Base-by-base conservation (phyloP, 2,797 vertebrate species). In the Xerus rutilus region DNA sequence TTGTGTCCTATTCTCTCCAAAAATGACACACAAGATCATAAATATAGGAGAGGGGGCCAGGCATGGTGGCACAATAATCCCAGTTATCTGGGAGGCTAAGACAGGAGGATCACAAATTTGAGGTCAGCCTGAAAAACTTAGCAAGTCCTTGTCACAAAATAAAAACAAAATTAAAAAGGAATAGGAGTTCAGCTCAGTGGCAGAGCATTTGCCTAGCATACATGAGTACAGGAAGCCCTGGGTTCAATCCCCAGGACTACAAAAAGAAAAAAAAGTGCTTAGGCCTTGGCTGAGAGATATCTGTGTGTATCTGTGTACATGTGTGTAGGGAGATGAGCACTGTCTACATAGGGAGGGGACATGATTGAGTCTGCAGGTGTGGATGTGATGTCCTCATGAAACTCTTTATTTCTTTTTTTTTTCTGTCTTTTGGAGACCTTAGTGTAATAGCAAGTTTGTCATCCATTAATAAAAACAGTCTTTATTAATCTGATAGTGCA, bases 341-440 rank as follows among this genome's bases (percentile, higher is more conserved):
- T 18, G 4, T 23, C 0, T 43, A 45, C 52, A 15, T 17, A 18
- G 17, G 17, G 1, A 64, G 12, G 8, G 0, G 20, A 0, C 12
- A 77, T 32, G 6, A 39, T 14, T 15, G 35, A 28, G 35, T 45
- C 5, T 62, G 47, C 49, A 45, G 9, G 8, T 3, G 2, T 30
- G 45, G 18, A 21, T 32, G 21, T n/a, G 13, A 20, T 59, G 0
- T 9, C 1, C 14, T 10, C 1, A 45, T 15, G n/a, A 72, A 10
- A 59, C 49, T 52, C 49, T 52, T 14, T 52, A 13, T 52, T 14
- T 52, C 23, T 39, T 7, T 84, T 35, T 54, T 64, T 32, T 43
- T 64, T 65, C 45, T 52, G 3, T 28, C 30, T 43, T 65, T 70
- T 70, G 11, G 21, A 18, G 1, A 9, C 2, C 8, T 13, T 35